These are phyloP conservation scores for Poecilia picta DNA, from an alignment of 2,797 vertebrate genomes.

Conservation along the genomic window DNA sequence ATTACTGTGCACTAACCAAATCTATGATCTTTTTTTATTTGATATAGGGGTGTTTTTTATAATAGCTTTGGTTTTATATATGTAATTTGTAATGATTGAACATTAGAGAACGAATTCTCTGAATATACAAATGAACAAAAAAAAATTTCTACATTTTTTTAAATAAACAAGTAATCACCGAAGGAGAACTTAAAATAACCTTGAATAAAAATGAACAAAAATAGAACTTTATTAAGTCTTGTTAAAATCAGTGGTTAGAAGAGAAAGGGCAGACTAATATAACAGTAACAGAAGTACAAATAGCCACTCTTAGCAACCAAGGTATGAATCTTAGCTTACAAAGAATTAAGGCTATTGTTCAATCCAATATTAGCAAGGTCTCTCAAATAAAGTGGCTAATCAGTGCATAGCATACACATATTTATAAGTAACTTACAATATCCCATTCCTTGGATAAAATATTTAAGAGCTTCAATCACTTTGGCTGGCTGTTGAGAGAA, in stretches of 20 bases:
- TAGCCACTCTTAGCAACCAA: neutral
- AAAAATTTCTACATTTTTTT: neutral
- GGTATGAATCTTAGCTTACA: neutral
- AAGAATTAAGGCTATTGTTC: neutral
- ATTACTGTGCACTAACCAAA: neutral
- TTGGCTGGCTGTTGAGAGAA: slow-evolving; percentile 86
- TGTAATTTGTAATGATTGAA: neutral
- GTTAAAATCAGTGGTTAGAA: neutral
- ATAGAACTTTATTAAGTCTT: neutral
- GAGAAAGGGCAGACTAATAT: neutral
- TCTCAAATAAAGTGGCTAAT: neutral
- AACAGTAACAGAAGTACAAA: neutral
- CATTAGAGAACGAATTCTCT: neutral
- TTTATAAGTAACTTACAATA: slow-evolving; percentile 87
- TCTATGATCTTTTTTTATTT: neutral
- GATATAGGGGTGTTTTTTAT: neutral
- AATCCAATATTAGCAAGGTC: neutral
- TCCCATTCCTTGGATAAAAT: slow-evolving; percentile 96
- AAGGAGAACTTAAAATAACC: neutral
- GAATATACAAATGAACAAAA: neutral
- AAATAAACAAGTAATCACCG: neutral
- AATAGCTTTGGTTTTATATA: neutral
- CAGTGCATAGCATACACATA: neutral
- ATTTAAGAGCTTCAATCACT: slow-evolving; percentile 94
- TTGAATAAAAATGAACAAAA: neutral